phyloP scores from a whole-genome alignment of 2,888 invertebrate genomes.

The Norana najaformis region DNA sequence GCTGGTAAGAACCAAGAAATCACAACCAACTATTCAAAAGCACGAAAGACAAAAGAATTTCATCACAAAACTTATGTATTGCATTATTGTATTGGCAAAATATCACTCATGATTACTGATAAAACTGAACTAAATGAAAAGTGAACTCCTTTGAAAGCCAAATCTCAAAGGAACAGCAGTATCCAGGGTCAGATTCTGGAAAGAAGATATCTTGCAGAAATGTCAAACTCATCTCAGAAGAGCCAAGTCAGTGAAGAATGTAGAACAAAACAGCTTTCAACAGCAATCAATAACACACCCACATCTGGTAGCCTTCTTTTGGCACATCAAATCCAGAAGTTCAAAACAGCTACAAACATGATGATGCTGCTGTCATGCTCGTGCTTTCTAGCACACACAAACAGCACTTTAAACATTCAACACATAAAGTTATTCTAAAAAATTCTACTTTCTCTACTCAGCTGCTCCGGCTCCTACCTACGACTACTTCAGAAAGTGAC shows the following conservation, averaged over 20 bases:
- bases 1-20: constrained; percentile 6
- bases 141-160: neutral
- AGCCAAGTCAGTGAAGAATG: neutral
- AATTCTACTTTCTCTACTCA: neutral
- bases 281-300: neutral
- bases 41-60: constrained; percentile 13
- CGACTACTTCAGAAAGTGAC: neutral
- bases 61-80: constrained; percentile 1
- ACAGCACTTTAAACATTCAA: constrained; percentile 6
- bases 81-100: neutral
- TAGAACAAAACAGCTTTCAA: neutral
- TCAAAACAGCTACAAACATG: neutral
- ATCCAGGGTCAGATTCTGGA: neutral
- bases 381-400: neutral
- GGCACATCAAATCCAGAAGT: neutral
- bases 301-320: neutral
- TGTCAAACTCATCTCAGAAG: neutral
- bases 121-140: neutral
- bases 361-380: neutral
- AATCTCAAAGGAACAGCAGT: neutral
- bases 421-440: neutral
- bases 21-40: neutral
- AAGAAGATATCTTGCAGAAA: neutral
- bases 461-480: neutral
- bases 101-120: constrained; percentile 13